phyloP scores from a whole-genome alignment of 1,140 invertebrate genomes.

The Lineus longissimus region DNA sequence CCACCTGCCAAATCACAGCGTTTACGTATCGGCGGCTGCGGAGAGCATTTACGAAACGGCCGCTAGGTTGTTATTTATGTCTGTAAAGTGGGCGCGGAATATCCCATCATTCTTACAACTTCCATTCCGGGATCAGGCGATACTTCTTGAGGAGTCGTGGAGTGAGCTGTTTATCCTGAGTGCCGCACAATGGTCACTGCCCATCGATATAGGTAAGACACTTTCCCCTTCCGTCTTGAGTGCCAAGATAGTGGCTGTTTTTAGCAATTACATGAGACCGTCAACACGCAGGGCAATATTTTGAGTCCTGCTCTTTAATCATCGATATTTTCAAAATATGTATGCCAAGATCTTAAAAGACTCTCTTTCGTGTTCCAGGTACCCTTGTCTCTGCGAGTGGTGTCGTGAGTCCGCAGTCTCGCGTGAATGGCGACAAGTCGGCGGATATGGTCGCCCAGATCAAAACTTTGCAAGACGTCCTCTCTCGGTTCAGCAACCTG shows the following conservation, averaged over 20 bases:
- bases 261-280: no score
- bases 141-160: conserved; percentile 89
- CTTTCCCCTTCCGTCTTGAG: no score
- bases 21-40: conserved; percentile 20
- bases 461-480: conserved; percentile 33
- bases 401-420: conserved; percentile 16
- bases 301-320: no score
- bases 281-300: no score
- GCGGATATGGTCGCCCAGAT: conserved; percentile 26
- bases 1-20: conserved; percentile 7
- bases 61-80: conserved; percentile 86
- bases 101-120: conserved; percentile 96
- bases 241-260: no score
- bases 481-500: conserved; percentile 52
- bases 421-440: conserved; percentile 21
- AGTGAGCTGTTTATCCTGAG: conserved; percentile 94
- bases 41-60: conserved; percentile 73
- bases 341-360: no score
- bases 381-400: conserved; percentile 24
- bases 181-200: conserved; percentile 90
- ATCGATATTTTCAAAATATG: no score
- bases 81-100: conserved; percentile 94
- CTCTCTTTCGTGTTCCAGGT: no score
- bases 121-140: conserved; percentile 73
- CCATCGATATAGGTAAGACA: conserved; percentile 73